Base-by-base conservation (phyloP, 2,888 invertebrate genomes). In the Ormyrus rosae region DNA sequence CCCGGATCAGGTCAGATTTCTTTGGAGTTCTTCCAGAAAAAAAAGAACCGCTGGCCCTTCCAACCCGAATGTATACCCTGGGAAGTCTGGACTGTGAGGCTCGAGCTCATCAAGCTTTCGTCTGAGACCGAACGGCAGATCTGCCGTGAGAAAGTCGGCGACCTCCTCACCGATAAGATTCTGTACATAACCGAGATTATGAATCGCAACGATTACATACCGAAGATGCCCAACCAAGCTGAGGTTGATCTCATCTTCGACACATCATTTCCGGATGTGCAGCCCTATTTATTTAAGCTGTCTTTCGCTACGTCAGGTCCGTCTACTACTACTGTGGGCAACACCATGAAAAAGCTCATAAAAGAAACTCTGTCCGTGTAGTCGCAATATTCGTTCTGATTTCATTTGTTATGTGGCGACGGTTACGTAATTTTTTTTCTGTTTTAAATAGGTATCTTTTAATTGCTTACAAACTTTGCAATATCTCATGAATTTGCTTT, bases 81-180 rank as follows among this genome's bases (percentile, higher is more conserved):
- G 99, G 99, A 99, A 91, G 97, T 99, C 77, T 99, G 99, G 99
- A 98, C 98, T 55, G 94, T 99, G 6, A 95, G 96, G 86, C 93
- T 99, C 84, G 97, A 98, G 90, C 93, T 99, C 58, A 95, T 97
- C 48, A 95, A 96, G 86, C 92, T 98, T 72, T 95, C 95, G 82
- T 96, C 94, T 90, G 98, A 98, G 89, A 95, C 96, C 88, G 98
- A 98, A 88, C 93, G 97, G 85, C 96, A 96, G 90, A 93, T 95
- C 85, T 96, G 96, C 86, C 94, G 97, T 82, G 98, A 99, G 91
- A 95, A 95, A 90, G 95, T 97, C 13, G 96, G 96, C 48, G 97
- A 97, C 87, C 92, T 96, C 88, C 91, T 99, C 64, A 96, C 97
- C 65, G 99, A 99, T 87, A 98, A 98, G 90, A 96, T 99, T 74